Evolutionary conservation across 2,888 invertebrate species (phyloP), one percentile per base, ranked within the genome.

Genomic region (Spilosoma lubricipeda): DNA sequence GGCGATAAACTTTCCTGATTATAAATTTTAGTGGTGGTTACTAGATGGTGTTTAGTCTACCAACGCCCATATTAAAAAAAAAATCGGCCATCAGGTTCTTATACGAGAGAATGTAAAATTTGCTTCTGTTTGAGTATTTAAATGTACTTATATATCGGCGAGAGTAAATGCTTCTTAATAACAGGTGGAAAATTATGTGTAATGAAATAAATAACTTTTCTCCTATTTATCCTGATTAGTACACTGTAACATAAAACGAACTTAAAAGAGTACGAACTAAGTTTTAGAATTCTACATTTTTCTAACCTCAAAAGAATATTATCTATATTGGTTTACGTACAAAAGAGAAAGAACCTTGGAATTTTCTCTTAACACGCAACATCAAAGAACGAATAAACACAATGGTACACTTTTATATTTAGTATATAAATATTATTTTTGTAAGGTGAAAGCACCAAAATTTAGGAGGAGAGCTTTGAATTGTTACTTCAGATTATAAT

Each of bases 361-460:
- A 59, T 59, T 59, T 13, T 13, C 27, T 59, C 59, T 59, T 59
- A 59, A 59, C 59, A 59, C 59, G 59, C 59, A 59, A 59, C 59
- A 27, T 59, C 59, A 59, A 59, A 27, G 27, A 27, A 59, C 4
- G 27, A 59, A 59, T 15, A 5, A 59, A 59, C 15, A 59, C 59
- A 59, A 59, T 59, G 59, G 27, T 59, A 27, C 27, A 27, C 27
- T 59, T 56, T n/a, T 59, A 59, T 59, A 27, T 59, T 27, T 59
- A 15, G 13, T 59, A 27, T 1, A 27, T 59, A 59, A 59, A 59
- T 59, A 27, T 59, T 27, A 59, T 59, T 59, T 15, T 13, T 27
- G 27, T 59, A 59, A 4, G 27, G 27, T 59, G 27, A 27, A 59
- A 59, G n/a, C 27, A 27, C 27, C 59, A 15, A 59, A 59, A 59